Conservation (phyloP, 2,888 invertebrate species). For the Thera britannica region DNA sequence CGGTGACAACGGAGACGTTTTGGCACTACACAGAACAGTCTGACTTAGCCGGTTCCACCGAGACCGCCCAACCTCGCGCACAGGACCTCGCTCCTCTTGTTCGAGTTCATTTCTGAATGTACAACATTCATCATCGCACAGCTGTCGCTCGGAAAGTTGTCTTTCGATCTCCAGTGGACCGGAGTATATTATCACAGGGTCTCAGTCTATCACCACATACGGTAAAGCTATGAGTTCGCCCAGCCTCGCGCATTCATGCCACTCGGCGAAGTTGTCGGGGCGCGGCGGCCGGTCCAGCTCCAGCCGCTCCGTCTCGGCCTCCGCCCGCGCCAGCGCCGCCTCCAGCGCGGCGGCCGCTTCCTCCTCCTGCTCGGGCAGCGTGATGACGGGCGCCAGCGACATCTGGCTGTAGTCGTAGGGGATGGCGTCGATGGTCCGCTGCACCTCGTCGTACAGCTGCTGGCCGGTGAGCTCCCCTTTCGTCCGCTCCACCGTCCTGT, state of each 20-base stretch:
- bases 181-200: conserved; percentile 43
- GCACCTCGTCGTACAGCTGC: conserved; percentile 56
- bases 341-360: conserved; percentile 44
- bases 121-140: conserved; percentile 1
- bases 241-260: conserved; percentile 94
- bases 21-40: conserved; percentile 46
- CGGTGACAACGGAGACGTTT: conserved; percentile 51
- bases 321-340: conserved; percentile 35
- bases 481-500: conserved; percentile 77
- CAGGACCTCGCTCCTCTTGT: not conserved
- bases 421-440: conserved; percentile 47
- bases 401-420: conserved; percentile 61
- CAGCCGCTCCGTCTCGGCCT: conserved; percentile 46
- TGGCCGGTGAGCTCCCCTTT: conserved; percentile 64
- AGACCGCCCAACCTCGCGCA: conserved; percentile 8
- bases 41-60: conserved; percentile 32
- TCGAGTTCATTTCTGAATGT: conserved; percentile 1
- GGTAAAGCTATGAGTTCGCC: conserved; percentile 96
- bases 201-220: conserved; percentile 97
- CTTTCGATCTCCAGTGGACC: conserved; percentile 16
- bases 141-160: conserved; percentile 12
- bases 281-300: conserved; percentile 61
- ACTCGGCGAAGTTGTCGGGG: conserved; percentile 90
- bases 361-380: conserved; percentile 44
- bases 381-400: conserved; percentile 57